phyloP scores from a whole-genome alignment of 2,113 vertebrate genomes.

The Polypterus bichir region DNA sequence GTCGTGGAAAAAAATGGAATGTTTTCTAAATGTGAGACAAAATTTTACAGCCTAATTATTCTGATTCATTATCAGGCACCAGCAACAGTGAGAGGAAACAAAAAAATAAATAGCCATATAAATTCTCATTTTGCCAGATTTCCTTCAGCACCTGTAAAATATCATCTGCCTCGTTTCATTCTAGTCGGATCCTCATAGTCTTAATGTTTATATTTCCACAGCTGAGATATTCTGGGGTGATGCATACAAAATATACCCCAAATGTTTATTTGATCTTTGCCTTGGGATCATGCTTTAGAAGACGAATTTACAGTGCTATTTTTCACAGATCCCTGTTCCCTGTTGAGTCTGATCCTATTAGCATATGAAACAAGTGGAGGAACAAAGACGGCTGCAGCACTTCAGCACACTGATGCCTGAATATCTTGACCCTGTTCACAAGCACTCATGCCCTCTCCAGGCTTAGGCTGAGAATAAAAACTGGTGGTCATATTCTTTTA shows the following conservation, averaged over 20 bases:
- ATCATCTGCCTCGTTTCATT: no score
- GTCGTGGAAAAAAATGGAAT: no score
- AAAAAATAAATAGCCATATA: no score
- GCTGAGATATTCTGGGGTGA: neutral
- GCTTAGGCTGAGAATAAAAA: neutral
- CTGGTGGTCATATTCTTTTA: neutral
- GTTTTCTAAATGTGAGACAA: no score
- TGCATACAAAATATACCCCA: neutral
- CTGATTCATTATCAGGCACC: no score
- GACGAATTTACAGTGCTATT: neutral
- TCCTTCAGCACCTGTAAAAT: no score
- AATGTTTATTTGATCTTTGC: neutral
- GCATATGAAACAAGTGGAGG: slow-evolving; percentile 1
- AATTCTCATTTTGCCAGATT: no score
- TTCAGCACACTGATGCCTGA: neutral
- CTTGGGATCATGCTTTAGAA: neutral
- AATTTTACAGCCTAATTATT: no score
- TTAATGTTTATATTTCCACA: neutral
- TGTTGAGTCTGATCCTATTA: neutral
- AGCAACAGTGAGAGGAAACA: no score
- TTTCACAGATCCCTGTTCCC: neutral
- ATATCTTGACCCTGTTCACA: neutral
- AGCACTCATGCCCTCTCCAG: neutral
- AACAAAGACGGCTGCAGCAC: neutral
- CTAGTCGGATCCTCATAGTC: neutral